These are phyloP conservation scores for Scaptomyza polygonia DNA, from an alignment of 2,888 invertebrate genomes.

Conservation along the genomic window DNA sequence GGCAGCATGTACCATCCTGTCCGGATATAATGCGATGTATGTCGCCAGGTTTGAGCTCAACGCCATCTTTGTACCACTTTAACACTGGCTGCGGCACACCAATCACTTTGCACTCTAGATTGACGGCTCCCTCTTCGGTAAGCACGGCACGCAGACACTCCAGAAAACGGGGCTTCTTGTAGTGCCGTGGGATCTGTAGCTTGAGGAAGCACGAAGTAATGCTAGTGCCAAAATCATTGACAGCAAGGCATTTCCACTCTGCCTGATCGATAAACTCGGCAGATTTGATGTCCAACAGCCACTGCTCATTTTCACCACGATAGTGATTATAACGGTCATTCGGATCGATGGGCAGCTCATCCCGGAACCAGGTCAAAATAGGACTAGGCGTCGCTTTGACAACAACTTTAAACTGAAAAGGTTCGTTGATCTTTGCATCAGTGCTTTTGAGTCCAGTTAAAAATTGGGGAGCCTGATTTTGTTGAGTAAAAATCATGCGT, in stretches of 20 bases:
- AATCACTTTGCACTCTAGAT: constrained; percentile 96
- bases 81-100: constrained; percentile 95
- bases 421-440: constrained; percentile 93
- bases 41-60: constrained; percentile 94
- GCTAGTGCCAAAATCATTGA: constrained; percentile 95
- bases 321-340: constrained; percentile 89
- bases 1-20: constrained; percentile 94
- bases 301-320: constrained; percentile 89
- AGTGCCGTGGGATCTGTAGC: constrained; percentile 93
- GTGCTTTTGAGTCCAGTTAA: constrained; percentile 91
- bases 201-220: constrained; percentile 94
- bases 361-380: constrained; percentile 93
- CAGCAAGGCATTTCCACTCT: constrained; percentile 96
- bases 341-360: constrained; percentile 91
- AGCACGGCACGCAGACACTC: constrained; percentile 93
- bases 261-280: constrained; percentile 94
- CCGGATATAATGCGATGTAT: constrained; percentile 96
- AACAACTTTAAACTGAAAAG: constrained; percentile 92
- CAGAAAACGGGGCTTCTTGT: constrained; percentile 93
- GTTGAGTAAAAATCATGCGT: constrained; percentile 86
- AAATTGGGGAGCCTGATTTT: constrained; percentile 94
- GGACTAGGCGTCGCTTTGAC: constrained; percentile 93
- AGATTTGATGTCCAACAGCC: constrained; percentile 89
- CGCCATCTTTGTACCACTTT: constrained; percentile 96
- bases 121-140: constrained; percentile 94